phyloP scores from a whole-genome alignment of 2,888 invertebrate species.

The Caenorhabditis sp. region DNA sequence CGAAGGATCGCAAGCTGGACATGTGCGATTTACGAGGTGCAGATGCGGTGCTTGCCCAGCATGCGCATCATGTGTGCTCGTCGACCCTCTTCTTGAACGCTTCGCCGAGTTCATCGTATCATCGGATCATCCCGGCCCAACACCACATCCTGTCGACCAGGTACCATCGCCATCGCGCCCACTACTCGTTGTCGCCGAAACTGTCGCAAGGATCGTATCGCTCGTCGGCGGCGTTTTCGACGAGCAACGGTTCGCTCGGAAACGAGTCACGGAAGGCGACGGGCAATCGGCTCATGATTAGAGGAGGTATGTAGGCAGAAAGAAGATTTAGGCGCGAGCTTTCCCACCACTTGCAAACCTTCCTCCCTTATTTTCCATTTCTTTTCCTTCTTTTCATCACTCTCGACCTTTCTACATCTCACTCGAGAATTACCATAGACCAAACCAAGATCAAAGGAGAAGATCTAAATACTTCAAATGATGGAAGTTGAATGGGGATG shows the following conservation, averaged over 20 bases:
- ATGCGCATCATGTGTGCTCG: constrained; percentile 55
- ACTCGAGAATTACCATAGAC: not conserved
- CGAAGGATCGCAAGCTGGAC: constrained; percentile 53
- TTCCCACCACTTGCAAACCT: constrained; percentile 50
- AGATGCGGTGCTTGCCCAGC: constrained; percentile 55
- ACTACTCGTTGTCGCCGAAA: constrained; percentile 50
- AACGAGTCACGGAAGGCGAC: constrained; percentile 32
- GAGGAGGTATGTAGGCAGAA: constrained; percentile 47
- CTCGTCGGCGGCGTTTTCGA: constrained; percentile 47
- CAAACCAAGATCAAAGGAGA: not conserved
- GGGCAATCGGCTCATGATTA: constrained; percentile 49
- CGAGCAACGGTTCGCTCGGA: constrained; percentile 39
- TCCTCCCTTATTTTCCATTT: constrained; percentile 4
- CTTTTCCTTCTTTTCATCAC: constrained; percentile 1
- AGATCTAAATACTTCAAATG: not conserved
- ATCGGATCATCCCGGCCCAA: constrained; percentile 48
- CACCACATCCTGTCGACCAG: constrained; percentile 37
- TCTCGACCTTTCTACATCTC: constrained; percentile 17
- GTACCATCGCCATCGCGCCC: constrained; percentile 33
- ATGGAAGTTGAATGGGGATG: constrained; percentile 7
- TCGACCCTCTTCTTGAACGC: constrained; percentile 49
- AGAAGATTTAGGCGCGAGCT: not conserved
- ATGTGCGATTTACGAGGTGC: constrained; percentile 64
- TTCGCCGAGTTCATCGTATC: constrained; percentile 50
- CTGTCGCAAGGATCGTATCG: constrained; percentile 50